Evolutionary conservation across 2,888 invertebrate genomes (phyloP), one percentile per base, ranked within the genome.

Genomic region (Gastrophysa polygoni): DNA sequence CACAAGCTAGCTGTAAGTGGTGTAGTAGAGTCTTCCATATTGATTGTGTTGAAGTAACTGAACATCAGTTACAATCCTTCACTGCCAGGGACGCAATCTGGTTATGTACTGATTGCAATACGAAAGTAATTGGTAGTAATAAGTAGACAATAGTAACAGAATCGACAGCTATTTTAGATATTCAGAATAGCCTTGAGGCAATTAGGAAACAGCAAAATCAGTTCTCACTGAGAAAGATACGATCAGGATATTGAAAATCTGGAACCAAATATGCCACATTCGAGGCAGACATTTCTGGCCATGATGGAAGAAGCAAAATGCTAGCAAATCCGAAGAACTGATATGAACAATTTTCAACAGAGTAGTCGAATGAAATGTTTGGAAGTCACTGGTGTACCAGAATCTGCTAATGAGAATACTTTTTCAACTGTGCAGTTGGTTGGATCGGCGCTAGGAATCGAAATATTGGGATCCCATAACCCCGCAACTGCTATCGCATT

Each of bases 401-500:
- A 48, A 48, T 16, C 48, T 24, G 24, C 20, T 24, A 48, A 48
- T 48, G 20, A 48, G 20, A 48, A 48, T 20, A 10, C n/a, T n/a
- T n/a, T n/a, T n/a, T n/a, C n/a, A n/a, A n/a, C n/a, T n/a, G n/a
- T n/a, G n/a, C n/a, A n/a, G n/a, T n/a, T n/a, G n/a, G n/a, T n/a
- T n/a, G n/a, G n/a, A n/a, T n/a, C 21, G 5, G 47, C 47, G 14
- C 47, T 47, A 47, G 47, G 47, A 16, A 47, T 47, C 5, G 11
- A 20, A 17, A 16, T 47, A 20, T 20, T 11, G 11, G 21, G 18
- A 17, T 20, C 47, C 17, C 17, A 20, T 7, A 47, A 17, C 6
- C 6, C 11, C 11, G n/a, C n/a, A 47, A 47, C 47, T 17, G 11
- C 18, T 47, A 47, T 10, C 47, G 47, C 4, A 18, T 47, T 17